These are phyloP conservation scores for Diuraphis noxia DNA, from an alignment of 1,140 invertebrate genomes.

Conservation along the genomic window DNA sequence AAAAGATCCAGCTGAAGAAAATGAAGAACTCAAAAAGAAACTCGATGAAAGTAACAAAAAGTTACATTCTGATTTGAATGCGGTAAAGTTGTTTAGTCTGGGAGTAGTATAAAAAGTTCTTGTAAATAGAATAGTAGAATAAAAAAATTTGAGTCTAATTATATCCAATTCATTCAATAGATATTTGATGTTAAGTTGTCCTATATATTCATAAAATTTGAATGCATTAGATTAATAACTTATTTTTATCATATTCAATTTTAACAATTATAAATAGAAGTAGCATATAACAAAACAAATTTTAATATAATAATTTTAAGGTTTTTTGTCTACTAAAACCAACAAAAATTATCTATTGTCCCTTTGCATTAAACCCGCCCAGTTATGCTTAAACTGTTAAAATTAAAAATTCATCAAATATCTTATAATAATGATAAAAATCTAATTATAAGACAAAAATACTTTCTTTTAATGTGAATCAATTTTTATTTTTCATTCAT, in stretches of 20 bases:
- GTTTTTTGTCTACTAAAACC: no score
- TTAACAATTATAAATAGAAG: no score
- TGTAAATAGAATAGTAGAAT: neutral
- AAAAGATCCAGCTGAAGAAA: slow-evolving; percentile 36
- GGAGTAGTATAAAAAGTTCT: neutral
- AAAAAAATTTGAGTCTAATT: neutral
- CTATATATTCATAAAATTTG: neutral
- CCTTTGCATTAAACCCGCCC: no score
- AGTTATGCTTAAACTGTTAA: neutral
- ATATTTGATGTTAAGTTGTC: neutral
- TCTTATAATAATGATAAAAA: neutral
- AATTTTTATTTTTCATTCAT: neutral
- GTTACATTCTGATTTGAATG: neutral
- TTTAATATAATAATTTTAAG: no score
- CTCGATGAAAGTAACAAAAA: slow-evolving; percentile 42
- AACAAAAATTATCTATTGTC: no score
- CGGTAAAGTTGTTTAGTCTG: neutral
- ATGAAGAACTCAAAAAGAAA: slow-evolving; percentile 24
- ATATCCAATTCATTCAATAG: neutral
- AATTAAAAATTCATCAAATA: neutral
- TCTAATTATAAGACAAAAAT: neutral
- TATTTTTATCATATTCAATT: no score
- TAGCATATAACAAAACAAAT: no score
- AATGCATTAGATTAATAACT: neutral
- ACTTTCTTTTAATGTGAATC: neutral